Percentiles rank a stretch among this genome's conserved stretches.
These are phyloP conservation scores for Melieria crassipennis DNA, from an alignment of 2,888 invertebrate genomes.

Conservation along the genomic window DNA sequence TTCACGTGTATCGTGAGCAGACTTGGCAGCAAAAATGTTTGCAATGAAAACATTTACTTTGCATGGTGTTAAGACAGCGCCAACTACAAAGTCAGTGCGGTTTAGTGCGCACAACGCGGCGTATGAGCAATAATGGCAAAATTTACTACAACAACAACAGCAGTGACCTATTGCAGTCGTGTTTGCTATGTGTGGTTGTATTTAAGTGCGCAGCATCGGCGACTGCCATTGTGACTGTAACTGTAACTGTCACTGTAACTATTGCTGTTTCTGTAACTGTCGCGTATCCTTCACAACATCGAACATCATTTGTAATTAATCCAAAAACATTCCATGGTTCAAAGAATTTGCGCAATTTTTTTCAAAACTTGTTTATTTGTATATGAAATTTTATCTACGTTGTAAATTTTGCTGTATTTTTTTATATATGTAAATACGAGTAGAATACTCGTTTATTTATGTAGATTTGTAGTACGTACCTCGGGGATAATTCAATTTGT, in stretches of 20 bases:
- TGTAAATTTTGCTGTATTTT: not conserved
- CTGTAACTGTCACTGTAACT: too few relatives aligned
- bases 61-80: too few relatives aligned
- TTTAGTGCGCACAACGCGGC: too few relatives aligned
- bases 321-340: not conserved
- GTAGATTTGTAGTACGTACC: slow-evolving; percentile 29
- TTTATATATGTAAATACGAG: not conserved
- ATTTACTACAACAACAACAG: too few relatives aligned
- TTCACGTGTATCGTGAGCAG: not conserved
- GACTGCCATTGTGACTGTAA: too few relatives aligned
- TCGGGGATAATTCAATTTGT: slow-evolving; percentile 43
- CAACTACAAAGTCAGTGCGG: too few relatives aligned
- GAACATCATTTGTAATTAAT: not conserved
- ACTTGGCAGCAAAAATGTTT: slow-evolving; percentile 19
- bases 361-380: not conserved
- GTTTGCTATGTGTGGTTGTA: too few relatives aligned
- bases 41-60: not conserved
- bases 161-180: too few relatives aligned
- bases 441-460: not conserved
- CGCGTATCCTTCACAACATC: not conserved
- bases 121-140: too few relatives aligned
- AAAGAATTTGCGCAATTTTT: not conserved
- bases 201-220: too few relatives aligned
- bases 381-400: not conserved
- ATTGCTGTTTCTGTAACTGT: too few relatives aligned